phyloP scores from a whole-genome alignment of 2,113 vertebrate genomes.

The Trichechus manatus region DNA sequence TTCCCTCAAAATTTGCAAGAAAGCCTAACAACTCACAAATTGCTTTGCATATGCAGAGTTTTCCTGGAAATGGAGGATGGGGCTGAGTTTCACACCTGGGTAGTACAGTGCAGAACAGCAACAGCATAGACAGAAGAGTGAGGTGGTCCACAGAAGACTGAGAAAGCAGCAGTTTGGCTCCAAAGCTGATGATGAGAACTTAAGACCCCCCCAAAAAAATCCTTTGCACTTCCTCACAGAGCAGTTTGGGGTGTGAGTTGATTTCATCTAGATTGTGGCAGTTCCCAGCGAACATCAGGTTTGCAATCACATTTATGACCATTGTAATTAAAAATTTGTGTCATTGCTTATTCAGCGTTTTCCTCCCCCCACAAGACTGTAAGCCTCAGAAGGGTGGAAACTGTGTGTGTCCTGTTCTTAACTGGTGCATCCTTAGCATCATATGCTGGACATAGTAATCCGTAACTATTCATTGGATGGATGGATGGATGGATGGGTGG shows the following conservation, averaged over 20 bases:
- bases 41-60: background rate
- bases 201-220: background rate
- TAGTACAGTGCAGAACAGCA: too few relatives aligned
- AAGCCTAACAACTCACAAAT: background rate
- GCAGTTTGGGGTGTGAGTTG: background rate
- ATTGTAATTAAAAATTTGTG: constrained; percentile 6
- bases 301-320: background rate
- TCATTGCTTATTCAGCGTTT: background rate
- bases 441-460: background rate
- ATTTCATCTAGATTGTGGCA: background rate
- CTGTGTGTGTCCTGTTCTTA: background rate
- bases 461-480: background rate
- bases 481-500: background rate
- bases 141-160: background rate
- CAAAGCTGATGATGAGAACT: background rate
- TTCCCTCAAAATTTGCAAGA: background rate
- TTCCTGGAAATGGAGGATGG: background rate
- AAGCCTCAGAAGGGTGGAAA: background rate
- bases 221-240: background rate
- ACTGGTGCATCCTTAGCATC: background rate
- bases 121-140: too few relatives aligned
- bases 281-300: background rate
- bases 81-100: background rate
- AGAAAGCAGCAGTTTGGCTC: background rate
- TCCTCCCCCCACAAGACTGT: background rate